Conservation (phyloP, 2,888 invertebrate genomes). For the Tenthredo scrophulariae region DNA sequence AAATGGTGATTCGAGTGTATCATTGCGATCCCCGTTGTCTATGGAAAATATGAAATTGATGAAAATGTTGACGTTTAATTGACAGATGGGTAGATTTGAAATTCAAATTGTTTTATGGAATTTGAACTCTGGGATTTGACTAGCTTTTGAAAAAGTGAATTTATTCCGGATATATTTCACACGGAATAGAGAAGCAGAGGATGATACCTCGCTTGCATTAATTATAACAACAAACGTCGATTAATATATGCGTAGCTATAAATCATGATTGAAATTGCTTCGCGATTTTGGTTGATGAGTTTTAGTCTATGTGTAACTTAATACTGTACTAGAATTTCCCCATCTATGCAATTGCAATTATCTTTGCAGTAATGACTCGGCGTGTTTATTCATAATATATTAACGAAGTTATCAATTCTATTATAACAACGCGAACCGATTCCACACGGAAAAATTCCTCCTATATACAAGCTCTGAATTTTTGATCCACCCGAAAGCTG, state of each 20-base stretch:
- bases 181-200: background rate
- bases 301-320: background rate
- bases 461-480: background rate
- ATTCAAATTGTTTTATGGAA: background rate
- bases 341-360: background rate
- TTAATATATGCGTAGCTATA: constrained; percentile 16
- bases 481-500: constrained; percentile 8
- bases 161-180: background rate
- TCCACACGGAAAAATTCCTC: background rate
- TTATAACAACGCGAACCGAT: background rate
- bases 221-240: background rate
- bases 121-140: background rate
- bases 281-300: constrained; percentile 1
- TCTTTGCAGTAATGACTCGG: background rate
- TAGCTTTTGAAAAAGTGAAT: background rate
- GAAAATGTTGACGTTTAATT: background rate
- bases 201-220: background rate
- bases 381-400: background rate
- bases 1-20: background rate
- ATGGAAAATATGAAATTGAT: background rate
- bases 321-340: background rate
- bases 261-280: constrained; percentile 27
- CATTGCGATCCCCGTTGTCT: background rate
- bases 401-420: background rate
- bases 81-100: background rate